Evolutionary conservation across 2,797 vertebrate species (phyloP), one percentile per base, ranked within the genome.

Genomic region (Paguma larvata): DNA sequence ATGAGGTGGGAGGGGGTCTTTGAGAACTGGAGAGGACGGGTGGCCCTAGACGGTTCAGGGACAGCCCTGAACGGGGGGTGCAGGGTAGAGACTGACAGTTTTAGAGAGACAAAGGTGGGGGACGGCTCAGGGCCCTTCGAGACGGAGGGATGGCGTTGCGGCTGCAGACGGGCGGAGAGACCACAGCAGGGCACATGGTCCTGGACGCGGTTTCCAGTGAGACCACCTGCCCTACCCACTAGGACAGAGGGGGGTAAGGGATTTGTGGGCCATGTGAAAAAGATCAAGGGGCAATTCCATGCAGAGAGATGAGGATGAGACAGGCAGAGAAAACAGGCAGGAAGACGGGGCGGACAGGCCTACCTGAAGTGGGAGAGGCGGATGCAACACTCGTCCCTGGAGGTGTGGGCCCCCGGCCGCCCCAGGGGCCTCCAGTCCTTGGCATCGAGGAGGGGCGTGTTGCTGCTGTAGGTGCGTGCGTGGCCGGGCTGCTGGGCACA

Each of bases 361-460:
- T 88, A 98, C 98, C 98, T 98, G 95, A 98, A 98, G 92, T 98
- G 98, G 27, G 94, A 97, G 84, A 98, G 96, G 3, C 51, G 68
- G 72, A 98, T 95, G 19, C 87, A 67, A 44, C 98, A 98, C 68
- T 98, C 98, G 0, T 98, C 98, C 72, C 94, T 51, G 51, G 97
- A 98, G 16, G 78, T 85, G 15, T 95, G 80, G 38, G 70, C 80
- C 32, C 95, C 95, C 0, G 27, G 51, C 77, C 4, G 68, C 25
- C 93, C 96, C 78, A 98, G 90, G 15, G 97, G 86, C 63, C 27
- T 95, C 96, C 97, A 98, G 67, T 6, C 84, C 96, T 98, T 98
- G 73, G 41, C 8, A 0, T 97, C 96, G 0, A 98, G 96, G 62
- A 98, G 93, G 78, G 92, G 5, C 0, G 98, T 97, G 65, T 97